Conservation (phyloP, 2,888 invertebrate species). For the Lottia gigantea region DNA sequence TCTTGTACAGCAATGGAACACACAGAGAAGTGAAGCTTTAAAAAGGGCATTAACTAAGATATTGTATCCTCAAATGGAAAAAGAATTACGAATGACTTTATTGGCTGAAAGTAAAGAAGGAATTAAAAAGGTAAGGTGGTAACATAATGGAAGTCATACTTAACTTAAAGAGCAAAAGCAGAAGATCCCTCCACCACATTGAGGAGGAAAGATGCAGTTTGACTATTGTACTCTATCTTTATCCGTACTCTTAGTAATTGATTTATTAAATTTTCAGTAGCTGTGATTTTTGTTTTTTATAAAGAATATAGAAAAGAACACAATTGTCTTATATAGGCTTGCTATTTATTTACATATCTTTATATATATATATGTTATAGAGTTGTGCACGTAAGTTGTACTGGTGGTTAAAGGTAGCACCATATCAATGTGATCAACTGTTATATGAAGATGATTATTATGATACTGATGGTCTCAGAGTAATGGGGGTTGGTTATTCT, state of each 20-base stretch:
- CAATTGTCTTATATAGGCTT: too few relatives aligned
- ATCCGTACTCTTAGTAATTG: too few relatives aligned
- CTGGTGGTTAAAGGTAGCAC: conserved; percentile 91
- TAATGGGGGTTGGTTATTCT: conserved; percentile 84
- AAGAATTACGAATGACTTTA: conserved; percentile 84
- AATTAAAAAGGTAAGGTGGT: conserved; percentile 41
- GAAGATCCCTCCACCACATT: too few relatives aligned
- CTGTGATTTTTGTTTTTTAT: not conserved
- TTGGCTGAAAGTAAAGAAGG: conserved; percentile 82
- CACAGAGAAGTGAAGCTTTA: conserved; percentile 86
- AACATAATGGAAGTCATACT: too few relatives aligned
- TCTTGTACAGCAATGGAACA: conserved; percentile 89
- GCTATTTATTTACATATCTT: too few relatives aligned
- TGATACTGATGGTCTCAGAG: conserved; percentile 83
- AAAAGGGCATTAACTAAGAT: conserved; percentile 87
- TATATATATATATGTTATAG: conserved; percentile 42
- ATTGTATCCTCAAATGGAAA: conserved; percentile 87
- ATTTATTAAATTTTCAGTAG: too few relatives aligned
- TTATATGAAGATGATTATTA: conserved; percentile 81
- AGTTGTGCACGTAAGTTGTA: conserved; percentile 87
- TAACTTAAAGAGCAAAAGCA: too few relatives aligned
- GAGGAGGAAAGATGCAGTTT: too few relatives aligned
- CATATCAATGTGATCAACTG: conserved; percentile 80
- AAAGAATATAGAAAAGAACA: too few relatives aligned
- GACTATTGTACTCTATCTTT: too few relatives aligned